Evolutionary conservation across 2,888 invertebrate genomes (phyloP).

Genomic region (Zelleria hepariella): DNA sequence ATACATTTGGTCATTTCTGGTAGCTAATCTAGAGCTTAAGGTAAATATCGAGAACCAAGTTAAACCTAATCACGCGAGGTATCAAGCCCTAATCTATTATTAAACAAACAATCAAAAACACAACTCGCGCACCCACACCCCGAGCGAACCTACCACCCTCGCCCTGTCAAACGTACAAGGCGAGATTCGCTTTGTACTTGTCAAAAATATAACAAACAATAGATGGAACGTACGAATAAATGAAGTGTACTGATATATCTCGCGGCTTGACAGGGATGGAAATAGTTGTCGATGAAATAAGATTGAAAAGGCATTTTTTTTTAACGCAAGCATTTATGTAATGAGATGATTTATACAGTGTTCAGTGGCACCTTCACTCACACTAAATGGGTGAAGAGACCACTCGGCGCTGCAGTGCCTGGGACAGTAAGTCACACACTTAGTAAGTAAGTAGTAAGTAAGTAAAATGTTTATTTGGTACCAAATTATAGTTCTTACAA

Average conservation of each 20-base stretch:
- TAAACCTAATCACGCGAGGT: neutral
- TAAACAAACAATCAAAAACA: neutral
- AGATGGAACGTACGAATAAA: constrained; percentile 61
- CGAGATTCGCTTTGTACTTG: constrained; percentile 71
- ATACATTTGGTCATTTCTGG: too few species aligned
- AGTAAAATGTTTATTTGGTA: too few species aligned
- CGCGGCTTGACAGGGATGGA: constrained; percentile 38
- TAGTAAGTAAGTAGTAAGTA: neutral
- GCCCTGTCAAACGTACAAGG: constrained; percentile 65
- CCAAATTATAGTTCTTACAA: too few species aligned
- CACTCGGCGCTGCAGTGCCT: too few species aligned
- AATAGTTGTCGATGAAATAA: neutral
- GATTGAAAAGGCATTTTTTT: neutral
- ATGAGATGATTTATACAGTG: too few species aligned
- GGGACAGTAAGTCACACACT: neutral
- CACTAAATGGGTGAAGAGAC: too few species aligned
- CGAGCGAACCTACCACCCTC: neutral
- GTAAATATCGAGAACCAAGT: neutral
- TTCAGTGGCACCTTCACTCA: too few species aligned
- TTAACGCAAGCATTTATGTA: neutral
- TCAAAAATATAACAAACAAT: constrained; percentile 73
- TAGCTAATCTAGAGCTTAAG: neutral
- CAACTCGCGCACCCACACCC: neutral
- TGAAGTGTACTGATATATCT: constrained; percentile 72
- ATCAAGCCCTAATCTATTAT: neutral